Conservation (phyloP, 2,113 vertebrate species). For the Steatornis caripensis region DNA sequence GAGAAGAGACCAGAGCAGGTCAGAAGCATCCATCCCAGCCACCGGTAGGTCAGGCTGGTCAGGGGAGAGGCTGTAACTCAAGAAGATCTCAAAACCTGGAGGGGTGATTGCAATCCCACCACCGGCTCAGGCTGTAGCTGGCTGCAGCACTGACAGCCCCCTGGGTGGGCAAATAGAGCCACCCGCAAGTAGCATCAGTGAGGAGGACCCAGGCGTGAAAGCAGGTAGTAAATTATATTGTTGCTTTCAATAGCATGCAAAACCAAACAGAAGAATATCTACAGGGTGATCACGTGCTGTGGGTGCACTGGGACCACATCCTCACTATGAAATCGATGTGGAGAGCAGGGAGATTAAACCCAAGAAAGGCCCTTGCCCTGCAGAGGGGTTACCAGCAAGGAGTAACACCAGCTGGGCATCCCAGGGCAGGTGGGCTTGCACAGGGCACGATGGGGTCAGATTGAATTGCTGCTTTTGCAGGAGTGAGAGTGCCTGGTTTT, state of each 20-base stretch:
- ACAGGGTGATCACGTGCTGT: background rate
- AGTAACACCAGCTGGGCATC: background rate
- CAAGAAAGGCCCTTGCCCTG: background rate
- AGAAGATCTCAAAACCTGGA: background rate
- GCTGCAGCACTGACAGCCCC: background rate
- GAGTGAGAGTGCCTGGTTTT: background rate
- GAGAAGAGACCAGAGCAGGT: background rate
- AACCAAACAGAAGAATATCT: background rate
- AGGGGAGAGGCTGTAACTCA: background rate
- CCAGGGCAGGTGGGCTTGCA: background rate
- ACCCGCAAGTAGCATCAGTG: background rate
- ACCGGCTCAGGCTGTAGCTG: rapidly evolving
- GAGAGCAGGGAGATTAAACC: background rate
- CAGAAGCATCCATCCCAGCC: background rate
- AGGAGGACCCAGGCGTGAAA: background rate
- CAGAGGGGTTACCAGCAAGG: rapidly evolving
- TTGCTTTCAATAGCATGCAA: background rate
- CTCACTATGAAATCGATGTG: background rate
- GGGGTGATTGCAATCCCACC: background rate
- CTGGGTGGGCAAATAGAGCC: background rate
- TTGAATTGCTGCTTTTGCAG: background rate
- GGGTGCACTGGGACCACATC: background rate
- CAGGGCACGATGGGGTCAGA: background rate
- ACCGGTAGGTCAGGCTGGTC: background rate
- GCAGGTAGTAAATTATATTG: background rate